Conservation (phyloP, 2,113 vertebrate genomes). For the Callionymus lyra region DNA sequence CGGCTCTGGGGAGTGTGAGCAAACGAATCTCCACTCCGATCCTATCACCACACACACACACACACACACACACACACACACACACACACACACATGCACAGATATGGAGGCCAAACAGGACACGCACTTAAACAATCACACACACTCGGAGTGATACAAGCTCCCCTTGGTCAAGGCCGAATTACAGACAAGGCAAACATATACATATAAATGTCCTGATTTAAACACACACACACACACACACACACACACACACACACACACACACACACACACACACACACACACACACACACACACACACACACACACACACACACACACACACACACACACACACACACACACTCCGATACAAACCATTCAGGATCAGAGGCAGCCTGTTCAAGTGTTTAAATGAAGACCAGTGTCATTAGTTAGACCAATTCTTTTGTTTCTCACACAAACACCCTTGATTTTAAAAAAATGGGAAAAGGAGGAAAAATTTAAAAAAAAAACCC, state of each 20-base stretch:
- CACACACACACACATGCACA: too few species aligned
- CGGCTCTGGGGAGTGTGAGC: constrained; percentile 41
- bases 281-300: too few species aligned
- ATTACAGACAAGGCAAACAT: constrained; percentile 25
- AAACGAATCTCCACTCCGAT: constrained; percentile 18
- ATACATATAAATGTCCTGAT: constrained; percentile 26
- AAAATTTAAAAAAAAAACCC: too few species aligned
- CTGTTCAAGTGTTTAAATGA: not conserved
- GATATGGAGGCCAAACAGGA: constrained; percentile 15
- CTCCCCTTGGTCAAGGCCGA: constrained; percentile 26
- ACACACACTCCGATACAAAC: not conserved
- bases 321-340: too few species aligned
- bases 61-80: too few species aligned
- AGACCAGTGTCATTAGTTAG: too few species aligned
- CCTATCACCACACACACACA: constrained; percentile 1
- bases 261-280: too few species aligned
- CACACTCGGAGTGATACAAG: constrained; percentile 18
- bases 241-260: too few species aligned
- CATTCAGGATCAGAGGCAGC: not conserved
- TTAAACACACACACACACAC: constrained; percentile 18
- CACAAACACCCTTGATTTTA: too few species aligned
- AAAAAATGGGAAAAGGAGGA: too few species aligned
- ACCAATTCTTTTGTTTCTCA: too few species aligned
- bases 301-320: too few species aligned
- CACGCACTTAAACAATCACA: constrained; percentile 35